A percentile compares a stretch with the other conserved stretches of the same genome.
These are phyloP conservation scores for Parotocinclus haroldoi DNA, from an alignment of 2,797 vertebrate species.

Conservation along the genomic window DNA sequence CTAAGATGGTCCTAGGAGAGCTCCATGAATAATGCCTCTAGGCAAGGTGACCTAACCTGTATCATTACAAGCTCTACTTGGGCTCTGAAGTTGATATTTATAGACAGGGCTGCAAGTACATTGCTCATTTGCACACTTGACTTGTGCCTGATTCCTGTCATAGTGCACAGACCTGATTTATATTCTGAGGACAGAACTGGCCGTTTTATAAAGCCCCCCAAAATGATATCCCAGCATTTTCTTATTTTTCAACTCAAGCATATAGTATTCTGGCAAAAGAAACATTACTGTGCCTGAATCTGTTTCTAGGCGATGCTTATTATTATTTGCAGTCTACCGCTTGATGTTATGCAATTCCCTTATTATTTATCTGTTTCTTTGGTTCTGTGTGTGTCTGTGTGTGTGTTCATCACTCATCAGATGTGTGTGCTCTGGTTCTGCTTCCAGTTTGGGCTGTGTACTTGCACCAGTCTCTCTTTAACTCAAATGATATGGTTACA, in stretches of 20 bases:
- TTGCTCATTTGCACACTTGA: constrained; percentile 23
- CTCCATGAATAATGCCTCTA: constrained; percentile 47
- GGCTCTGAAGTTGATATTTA: constrained; percentile 49
- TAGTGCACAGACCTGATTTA: constrained; percentile 18
- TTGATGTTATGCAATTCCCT: no score
- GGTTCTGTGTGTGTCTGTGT: no score
- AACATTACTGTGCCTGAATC: no score
- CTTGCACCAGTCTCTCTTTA: no score
- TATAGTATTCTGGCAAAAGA: no score
- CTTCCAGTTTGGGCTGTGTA: no score
- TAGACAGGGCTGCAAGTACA: constrained; percentile 49
- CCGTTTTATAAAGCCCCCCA: neutral
- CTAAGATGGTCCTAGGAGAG: constrained; percentile 39
- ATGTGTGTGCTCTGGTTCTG: no score
- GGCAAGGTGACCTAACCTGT: constrained; percentile 53
- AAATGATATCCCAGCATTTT: neutral
- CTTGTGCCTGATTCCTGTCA: constrained; percentile 24
- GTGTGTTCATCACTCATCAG: no score
- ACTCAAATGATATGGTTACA: no score
- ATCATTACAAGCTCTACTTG: constrained; percentile 47
- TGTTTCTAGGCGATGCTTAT: no score
- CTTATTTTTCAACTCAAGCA: neutral
- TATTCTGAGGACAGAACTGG: constrained; percentile 11
- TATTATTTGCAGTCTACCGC: no score
- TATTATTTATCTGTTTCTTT: no score